phyloP scores from a whole-genome alignment of 2,113 vertebrate species.

The Xenopus borealis region DNA sequence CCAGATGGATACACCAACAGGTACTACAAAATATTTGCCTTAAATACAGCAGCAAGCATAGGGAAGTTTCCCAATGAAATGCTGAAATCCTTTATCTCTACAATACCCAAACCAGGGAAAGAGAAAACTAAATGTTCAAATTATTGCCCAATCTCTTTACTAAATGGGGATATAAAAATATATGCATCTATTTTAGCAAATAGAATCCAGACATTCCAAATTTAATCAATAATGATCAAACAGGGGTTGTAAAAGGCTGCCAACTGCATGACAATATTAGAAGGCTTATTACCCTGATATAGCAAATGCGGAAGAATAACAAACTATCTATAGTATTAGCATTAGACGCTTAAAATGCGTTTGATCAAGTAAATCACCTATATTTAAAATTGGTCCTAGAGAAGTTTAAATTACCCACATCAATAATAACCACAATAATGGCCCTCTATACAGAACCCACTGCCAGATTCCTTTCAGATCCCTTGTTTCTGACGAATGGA shows the following conservation, averaged over 20 bases:
- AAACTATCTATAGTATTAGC: not conserved
- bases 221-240: not conserved
- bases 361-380: not conserved
- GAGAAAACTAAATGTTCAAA: too few relatives aligned
- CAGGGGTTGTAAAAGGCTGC: not conserved
- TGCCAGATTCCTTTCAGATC: not conserved
- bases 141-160: too few relatives aligned
- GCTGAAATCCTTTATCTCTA: too few relatives aligned
- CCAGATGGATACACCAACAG: too few relatives aligned
- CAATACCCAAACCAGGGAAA: too few relatives aligned
- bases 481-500: not conserved
- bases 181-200: not conserved
- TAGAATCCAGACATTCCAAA: not conserved
- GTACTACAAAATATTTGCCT: too few relatives aligned
- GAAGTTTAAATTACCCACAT: not conserved
- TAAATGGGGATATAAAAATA: not conserved
- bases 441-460: not conserved
- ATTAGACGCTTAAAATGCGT: not conserved
- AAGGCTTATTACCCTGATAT: not conserved
- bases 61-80: too few relatives aligned
- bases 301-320: not conserved
- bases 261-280: not conserved
- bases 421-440: not conserved
- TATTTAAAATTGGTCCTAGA: not conserved
- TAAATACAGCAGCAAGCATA: too few relatives aligned